A percentile compares a stretch with the other conserved stretches of the same genome.
Conservation (phyloP, 2,113 vertebrate species). For the Cathartes aura region DNA sequence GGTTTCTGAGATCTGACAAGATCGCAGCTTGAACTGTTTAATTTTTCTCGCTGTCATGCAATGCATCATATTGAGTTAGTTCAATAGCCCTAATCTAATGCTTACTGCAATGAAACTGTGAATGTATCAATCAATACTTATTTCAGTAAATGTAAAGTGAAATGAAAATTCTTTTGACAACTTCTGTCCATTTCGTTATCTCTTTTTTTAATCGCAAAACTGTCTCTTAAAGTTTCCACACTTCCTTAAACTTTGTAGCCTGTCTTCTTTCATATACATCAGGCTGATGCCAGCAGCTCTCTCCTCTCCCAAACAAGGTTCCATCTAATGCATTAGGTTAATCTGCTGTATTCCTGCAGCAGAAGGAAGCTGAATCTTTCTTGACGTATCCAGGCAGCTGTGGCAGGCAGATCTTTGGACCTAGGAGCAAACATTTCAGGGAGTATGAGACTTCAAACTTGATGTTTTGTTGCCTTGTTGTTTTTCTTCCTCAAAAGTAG, state of each 20-base stretch:
- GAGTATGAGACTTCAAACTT: background rate
- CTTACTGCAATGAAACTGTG: background rate
- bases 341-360: background rate
- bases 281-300: background rate
- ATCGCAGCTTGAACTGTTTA: background rate
- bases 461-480: background rate
- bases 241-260: conserved; percentile 4
- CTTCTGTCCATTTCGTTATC: conserved; percentile 25
- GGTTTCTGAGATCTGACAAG: background rate
- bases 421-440: background rate
- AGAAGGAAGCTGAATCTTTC: background rate
- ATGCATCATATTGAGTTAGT: background rate
- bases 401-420: background rate
- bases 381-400: background rate
- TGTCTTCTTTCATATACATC: conserved; percentile 28
- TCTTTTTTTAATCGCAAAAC: background rate
- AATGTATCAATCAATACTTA: conserved; percentile 28
- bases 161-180: conserved; percentile 38
- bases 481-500: background rate
- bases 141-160: conserved; percentile 7
- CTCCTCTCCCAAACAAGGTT: background rate
- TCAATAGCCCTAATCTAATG: background rate
- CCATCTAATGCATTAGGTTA: background rate
- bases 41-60: conserved; percentile 7
- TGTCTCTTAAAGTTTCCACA: background rate